Percentiles rank a stretch among this genome's conserved stretches.
Conservation (phyloP, 2,888 invertebrate genomes). For the Scaeva pyrastri region DNA sequence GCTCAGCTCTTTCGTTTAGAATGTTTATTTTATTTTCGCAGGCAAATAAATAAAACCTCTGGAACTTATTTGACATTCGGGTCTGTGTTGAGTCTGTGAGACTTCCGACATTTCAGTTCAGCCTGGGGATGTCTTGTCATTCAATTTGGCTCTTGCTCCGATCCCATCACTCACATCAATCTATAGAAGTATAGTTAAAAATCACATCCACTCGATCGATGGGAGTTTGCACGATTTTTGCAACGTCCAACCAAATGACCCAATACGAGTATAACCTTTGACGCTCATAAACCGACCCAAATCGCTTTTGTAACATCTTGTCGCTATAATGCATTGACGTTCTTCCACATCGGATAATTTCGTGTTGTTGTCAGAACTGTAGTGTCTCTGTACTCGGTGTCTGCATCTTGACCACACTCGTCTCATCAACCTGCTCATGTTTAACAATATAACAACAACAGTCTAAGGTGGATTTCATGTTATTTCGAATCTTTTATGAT, state of each 20-base stretch:
- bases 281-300: slow-evolving; percentile 65
- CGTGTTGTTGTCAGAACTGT: not conserved
- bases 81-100: slow-evolving; percentile 36
- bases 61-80: slow-evolving; percentile 3
- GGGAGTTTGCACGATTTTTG: slow-evolving; percentile 61
- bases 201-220: slow-evolving; percentile 48
- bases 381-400: slow-evolving; percentile 5
- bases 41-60: not conserved
- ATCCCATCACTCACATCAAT: slow-evolving; percentile 59
- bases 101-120: slow-evolving; percentile 54
- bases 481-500: slow-evolving; percentile 54
- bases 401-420: slow-evolving; percentile 64
- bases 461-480: slow-evolving; percentile 42
- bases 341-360: not conserved
- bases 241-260: slow-evolving; percentile 26
- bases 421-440: slow-evolving; percentile 50
- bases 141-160: slow-evolving; percentile 3
- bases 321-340: slow-evolving; percentile 31
- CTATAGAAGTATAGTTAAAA: slow-evolving; percentile 29
- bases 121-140: not conserved
- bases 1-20: slow-evolving; percentile 51
- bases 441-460: slow-evolving; percentile 21
- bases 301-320: slow-evolving; percentile 18
- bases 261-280: slow-evolving; percentile 68
- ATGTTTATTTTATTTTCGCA: not conserved